Conservation (phyloP, 2,113 vertebrate species). For the Brienomyrus brachyistius region DNA sequence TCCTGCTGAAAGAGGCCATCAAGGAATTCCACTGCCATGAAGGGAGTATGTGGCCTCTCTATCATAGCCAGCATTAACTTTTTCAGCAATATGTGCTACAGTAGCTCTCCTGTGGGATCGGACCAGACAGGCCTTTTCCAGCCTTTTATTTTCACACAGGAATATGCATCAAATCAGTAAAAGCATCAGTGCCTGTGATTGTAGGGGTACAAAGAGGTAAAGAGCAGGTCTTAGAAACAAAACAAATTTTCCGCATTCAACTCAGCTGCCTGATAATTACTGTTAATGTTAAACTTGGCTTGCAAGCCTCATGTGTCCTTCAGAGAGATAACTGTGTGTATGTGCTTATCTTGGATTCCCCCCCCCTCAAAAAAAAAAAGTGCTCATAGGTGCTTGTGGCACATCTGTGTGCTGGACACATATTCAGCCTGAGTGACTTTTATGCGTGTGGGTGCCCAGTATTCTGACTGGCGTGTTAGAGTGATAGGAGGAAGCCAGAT, state of each 20-base stretch:
- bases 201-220: background rate
- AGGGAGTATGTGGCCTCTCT: no score
- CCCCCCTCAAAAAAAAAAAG: background rate
- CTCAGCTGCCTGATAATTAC: background rate
- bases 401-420: background rate
- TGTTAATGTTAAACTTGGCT: background rate
- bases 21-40: background rate
- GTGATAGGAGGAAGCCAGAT: background rate
- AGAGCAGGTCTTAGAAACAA: background rate
- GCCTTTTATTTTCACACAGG: background rate
- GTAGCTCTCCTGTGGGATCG: background rate
- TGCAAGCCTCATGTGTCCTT: background rate
- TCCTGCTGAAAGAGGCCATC: background rate
- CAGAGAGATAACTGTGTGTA: background rate
- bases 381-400: no score
- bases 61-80: background rate
- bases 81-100: background rate
- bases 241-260: background rate
- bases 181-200: background rate
- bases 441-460: background rate
- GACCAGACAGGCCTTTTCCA: background rate
- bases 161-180: background rate
- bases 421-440: background rate
- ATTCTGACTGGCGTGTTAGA: background rate
- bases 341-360: background rate